Base-by-base conservation (phyloP, 2,797 vertebrate species). In the Sebastes diploproa region DNA sequence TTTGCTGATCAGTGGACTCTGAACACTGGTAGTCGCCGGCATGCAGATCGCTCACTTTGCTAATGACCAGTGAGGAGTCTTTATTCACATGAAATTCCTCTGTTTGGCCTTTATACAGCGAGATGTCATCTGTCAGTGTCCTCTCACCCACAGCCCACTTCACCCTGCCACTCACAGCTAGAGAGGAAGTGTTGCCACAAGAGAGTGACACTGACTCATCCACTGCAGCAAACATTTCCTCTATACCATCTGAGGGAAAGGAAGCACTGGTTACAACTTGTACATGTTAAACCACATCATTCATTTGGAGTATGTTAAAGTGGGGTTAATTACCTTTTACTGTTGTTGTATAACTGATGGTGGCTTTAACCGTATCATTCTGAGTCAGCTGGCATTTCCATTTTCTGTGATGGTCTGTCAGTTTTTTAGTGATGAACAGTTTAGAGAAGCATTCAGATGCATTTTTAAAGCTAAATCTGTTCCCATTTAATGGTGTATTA, bases 161-260 rank as follows among this genome's bases (percentile, higher is more conserved):
- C 67, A 75, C 11, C 0, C 3, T 20, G 22, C 52, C 38, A 6
- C 63, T 68, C 6, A 42, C 20, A 14, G n/a, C 34, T 4, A 69
- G 66, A 84, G 86, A 80, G 87, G 90, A 90, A 87, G 46, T 72
- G 56, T 23, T 66, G 30, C 54, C 8, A 56, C 93, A 95, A 42
- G 82, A 38, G 29, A 94, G 81, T 72, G 88, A 88, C 69, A 93
- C 76, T 87, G 91, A 89, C 81, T 92, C 89, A 84, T 84, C 89
- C 25, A 80, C 89, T 14, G 68, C 83, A 42, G 77, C 71, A 27
- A 94, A 92, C 76, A 94, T 86, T 94, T 95, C 93, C 91, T 94
- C 89, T 56, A 89, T 1, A 0, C 93, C 90, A 76, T 83, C 93
- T 94, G 50, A 29, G n/a, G 23, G 20, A 82, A 84, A 88, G 14